These are phyloP conservation scores for Myxocyprinus asiaticus DNA, from an alignment of 2,113 vertebrate genomes.

Conservation along the genomic window DNA sequence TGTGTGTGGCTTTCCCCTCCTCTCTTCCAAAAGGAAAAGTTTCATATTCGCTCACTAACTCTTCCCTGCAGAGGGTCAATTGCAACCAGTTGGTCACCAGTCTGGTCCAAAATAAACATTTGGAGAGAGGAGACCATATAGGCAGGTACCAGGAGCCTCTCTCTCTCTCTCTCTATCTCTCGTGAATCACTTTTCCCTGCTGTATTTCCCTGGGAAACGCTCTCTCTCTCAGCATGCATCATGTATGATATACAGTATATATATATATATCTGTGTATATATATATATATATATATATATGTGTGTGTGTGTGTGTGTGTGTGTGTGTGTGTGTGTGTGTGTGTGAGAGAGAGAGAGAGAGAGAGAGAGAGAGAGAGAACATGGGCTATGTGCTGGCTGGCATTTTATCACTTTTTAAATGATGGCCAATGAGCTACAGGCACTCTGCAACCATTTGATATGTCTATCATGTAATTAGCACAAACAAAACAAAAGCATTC, in stretches of 20 bases:
- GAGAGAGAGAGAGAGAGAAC: too few relatives aligned
- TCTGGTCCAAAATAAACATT: slow-evolving; percentile 96
- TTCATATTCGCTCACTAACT: slow-evolving; percentile 89
- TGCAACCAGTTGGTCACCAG: slow-evolving; percentile 92
- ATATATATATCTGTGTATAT: not conserved
- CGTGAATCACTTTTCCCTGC: slow-evolving; percentile 2
- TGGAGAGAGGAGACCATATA: slow-evolving; percentile 83
- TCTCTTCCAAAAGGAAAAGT: slow-evolving; percentile 76
- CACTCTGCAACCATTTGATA: slow-evolving; percentile 17
- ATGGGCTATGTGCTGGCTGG: not conserved
- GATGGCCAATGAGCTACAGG: not conserved
- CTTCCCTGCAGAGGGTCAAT: slow-evolving; percentile 94
- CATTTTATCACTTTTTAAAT: not conserved
- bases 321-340: slow-evolving; percentile 3
- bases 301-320: not conserved
- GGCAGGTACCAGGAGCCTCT: slow-evolving; percentile 84
- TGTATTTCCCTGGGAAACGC: slow-evolving; percentile 25
- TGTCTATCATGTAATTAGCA: slow-evolving; percentile 23
- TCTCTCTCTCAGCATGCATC: not conserved
- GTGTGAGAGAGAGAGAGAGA: too few relatives aligned
- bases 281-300: not conserved
- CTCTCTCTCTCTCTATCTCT: slow-evolving; percentile 61
- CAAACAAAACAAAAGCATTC: slow-evolving; percentile 29
- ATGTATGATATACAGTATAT: too few relatives aligned
- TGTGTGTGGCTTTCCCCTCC: slow-evolving; percentile 78